Evolutionary conservation across 2,797 vertebrate genomes (phyloP).

Genomic region (Gymnopithys bicolor): DNA sequence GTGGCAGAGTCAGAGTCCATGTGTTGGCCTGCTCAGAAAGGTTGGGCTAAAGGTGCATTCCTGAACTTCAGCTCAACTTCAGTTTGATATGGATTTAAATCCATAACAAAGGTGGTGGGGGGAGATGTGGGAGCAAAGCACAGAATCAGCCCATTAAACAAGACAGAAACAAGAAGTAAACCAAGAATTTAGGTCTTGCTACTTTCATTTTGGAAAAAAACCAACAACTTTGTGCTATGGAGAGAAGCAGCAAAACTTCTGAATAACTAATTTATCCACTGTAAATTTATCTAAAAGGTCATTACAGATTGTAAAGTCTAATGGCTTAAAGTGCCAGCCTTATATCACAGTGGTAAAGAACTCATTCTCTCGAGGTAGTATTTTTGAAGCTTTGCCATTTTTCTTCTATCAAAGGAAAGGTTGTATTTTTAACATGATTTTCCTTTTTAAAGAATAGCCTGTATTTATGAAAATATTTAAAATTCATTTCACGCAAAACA

Average conservation of each 20-base stretch:
- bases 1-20: not conserved
- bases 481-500: not conserved
- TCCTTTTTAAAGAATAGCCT: not conserved
- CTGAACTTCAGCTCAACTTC: not conserved
- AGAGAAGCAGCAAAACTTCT: conserved; percentile 19
- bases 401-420: conserved; percentile 11
- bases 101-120: too few relatives aligned
- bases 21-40: not conserved
- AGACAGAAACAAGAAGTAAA: not conserved
- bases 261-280: conserved; percentile 25
- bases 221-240: not conserved
- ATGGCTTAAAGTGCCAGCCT: conserved; percentile 20
- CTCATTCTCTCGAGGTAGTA: not conserved
- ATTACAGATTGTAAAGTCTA: conserved; percentile 16
- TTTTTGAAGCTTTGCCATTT: conserved; percentile 38
- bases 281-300: conserved; percentile 40
- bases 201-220: not conserved
- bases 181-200: not conserved
- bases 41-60: not conserved
- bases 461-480: conserved; percentile 21
- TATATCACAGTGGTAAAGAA: not conserved
- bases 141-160: not conserved
- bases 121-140: too few relatives aligned
- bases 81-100: not conserved
- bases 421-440: not conserved